phyloP scores from a whole-genome alignment of 2,888 invertebrate genomes.

The Arenicola marina region DNA sequence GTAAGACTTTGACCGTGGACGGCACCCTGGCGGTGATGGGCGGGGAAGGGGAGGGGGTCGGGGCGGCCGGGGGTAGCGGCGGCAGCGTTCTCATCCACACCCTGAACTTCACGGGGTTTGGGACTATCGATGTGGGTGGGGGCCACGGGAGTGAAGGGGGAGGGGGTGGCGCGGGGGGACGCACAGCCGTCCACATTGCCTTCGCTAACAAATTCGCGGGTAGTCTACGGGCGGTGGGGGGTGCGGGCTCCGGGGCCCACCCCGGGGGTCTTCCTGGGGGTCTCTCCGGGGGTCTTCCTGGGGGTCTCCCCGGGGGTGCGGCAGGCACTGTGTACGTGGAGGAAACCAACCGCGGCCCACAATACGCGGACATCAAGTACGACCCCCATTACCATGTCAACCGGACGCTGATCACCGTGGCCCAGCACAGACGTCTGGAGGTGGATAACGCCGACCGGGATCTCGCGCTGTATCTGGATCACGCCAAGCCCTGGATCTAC shows the following conservation, averaged over 20 bases:
- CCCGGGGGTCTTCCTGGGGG: slow-evolving; percentile 48
- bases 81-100: slow-evolving; percentile 42
- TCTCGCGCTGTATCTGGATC: slow-evolving; percentile 36
- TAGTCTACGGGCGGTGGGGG: slow-evolving; percentile 37
- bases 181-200: slow-evolving; percentile 38
- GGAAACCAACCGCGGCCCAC: slow-evolving; percentile 45
- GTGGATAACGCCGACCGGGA: slow-evolving; percentile 43
- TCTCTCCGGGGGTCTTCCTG: slow-evolving; percentile 39
- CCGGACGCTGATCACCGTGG: slow-evolving; percentile 25
- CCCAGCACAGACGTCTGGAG: slow-evolving; percentile 37
- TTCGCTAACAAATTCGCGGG: slow-evolving; percentile 41
- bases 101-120: slow-evolving; percentile 44
- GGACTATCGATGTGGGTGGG: slow-evolving; percentile 40
- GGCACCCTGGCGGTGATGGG: slow-evolving; percentile 40
- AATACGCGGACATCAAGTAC: slow-evolving; percentile 47
- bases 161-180: slow-evolving; percentile 44
- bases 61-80: slow-evolving; percentile 46
- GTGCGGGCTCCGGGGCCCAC: slow-evolving; percentile 32
- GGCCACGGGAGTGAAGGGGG: slow-evolving; percentile 34
- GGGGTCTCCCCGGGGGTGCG: slow-evolving; percentile 42
- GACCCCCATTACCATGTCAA: slow-evolving; percentile 26
- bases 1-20: slow-evolving; percentile 39
- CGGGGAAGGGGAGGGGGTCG: slow-evolving; percentile 31
- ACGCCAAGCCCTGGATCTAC: slow-evolving; percentile 45
- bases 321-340: slow-evolving; percentile 46